Conservation (phyloP, 1,140 invertebrate genomes). For the Brachionus rotundiformis region DNA sequence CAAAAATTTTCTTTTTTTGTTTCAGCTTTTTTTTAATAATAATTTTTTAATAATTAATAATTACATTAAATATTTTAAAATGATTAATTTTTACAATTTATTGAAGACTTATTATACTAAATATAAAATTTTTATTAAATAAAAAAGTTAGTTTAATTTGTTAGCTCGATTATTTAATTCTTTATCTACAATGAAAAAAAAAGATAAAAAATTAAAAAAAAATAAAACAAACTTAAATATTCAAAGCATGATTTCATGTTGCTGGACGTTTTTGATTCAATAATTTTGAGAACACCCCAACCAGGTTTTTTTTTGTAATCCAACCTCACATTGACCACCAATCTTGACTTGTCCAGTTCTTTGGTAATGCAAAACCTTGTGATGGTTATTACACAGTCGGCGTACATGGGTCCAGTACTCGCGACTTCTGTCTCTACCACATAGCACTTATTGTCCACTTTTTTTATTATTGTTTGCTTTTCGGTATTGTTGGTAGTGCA, state of each 20-base stretch:
- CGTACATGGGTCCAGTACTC: neutral
- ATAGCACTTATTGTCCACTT: neutral
- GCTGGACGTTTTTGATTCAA: slow-evolving; percentile 22
- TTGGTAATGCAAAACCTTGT: slow-evolving; percentile 1
- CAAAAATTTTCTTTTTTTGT: too few relatives aligned
- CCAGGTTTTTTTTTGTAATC: slow-evolving; percentile 38
- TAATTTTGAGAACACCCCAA: neutral
- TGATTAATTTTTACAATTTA: too few relatives aligned
- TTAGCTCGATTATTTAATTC: too few relatives aligned
- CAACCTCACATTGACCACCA: neutral
- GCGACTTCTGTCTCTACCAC: neutral
- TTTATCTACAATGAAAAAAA: slow-evolving; percentile 36
- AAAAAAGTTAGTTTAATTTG: too few relatives aligned
- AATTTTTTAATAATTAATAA: too few relatives aligned
- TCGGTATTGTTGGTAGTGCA: neutral
- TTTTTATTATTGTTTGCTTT: slow-evolving; percentile 37
- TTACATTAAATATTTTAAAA: too few relatives aligned
- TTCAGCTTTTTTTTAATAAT: too few relatives aligned
- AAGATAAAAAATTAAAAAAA: neutral
- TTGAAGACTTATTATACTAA: too few relatives aligned
- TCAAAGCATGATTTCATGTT: slow-evolving; percentile 10
- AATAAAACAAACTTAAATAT: neutral
- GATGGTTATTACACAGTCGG: neutral
- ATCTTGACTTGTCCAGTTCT: neutral
- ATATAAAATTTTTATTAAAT: too few relatives aligned